Evolutionary conservation across 2,113 vertebrate species (phyloP).

Genomic region (Spilogale gracilis): DNA sequence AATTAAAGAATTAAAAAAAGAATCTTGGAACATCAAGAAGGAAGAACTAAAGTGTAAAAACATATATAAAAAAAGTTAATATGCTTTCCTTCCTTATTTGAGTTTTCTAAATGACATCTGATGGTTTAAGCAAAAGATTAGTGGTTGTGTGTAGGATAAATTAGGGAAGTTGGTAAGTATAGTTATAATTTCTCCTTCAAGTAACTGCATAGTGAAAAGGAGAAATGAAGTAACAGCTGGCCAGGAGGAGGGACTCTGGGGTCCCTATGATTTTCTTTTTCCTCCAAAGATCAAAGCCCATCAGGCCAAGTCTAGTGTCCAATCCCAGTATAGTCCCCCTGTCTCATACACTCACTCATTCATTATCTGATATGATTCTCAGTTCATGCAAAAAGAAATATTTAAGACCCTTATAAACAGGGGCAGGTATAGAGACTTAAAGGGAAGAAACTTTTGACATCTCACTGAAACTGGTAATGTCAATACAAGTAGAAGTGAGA

Average conservation of each 20-base stretch:
- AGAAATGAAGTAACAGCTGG: background rate
- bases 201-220: background rate
- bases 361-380: background rate
- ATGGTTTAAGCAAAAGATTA: background rate
- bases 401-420: background rate
- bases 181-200: background rate
- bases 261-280: background rate
- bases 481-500: background rate
- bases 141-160: background rate
- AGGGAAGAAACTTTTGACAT: background rate
- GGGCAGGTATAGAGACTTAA: background rate
- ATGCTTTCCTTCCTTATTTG: background rate
- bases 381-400: background rate
- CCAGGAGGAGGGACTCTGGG: background rate
- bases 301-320: background rate
- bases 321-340: background rate
- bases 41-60: background rate
- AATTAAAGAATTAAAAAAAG: background rate
- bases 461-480: background rate
- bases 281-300: background rate
- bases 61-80: background rate
- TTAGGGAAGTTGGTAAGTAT: constrained; percentile 33
- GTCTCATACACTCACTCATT: background rate
- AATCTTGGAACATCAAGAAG: background rate
- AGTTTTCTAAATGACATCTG: constrained; percentile 8